Evolutionary conservation across 2,888 invertebrate species (phyloP).

Genomic region (Petrolisthes manimaculis): DNA sequence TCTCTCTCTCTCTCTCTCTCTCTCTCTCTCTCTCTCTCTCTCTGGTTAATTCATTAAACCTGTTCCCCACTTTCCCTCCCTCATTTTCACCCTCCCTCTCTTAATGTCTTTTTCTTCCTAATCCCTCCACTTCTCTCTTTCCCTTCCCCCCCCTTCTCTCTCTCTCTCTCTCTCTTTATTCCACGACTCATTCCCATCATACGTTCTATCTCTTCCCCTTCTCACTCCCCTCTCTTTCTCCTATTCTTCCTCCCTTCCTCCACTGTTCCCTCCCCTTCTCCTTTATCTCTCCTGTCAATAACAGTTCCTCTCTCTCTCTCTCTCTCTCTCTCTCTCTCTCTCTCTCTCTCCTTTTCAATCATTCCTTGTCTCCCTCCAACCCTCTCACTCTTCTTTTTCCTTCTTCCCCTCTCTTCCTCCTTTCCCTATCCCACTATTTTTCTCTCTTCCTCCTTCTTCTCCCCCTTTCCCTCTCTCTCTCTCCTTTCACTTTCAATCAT

Average conservation of each 20-base stretch:
- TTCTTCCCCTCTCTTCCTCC: background rate
- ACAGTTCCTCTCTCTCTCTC: slow-evolving; percentile 15
- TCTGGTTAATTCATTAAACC: background rate
- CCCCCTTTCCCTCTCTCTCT: background rate
- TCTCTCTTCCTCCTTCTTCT: background rate
- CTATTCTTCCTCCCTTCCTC: background rate
- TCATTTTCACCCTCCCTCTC: background rate
- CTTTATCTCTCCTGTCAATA: background rate
- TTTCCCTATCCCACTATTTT: background rate
- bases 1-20: background rate
- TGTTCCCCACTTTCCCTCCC: no score
- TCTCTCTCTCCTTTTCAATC: background rate
- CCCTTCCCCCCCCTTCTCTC: background rate
- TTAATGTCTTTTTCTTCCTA: background rate
- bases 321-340: background rate
- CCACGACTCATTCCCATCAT: no score
- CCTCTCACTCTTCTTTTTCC: background rate
- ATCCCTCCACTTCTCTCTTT: background rate
- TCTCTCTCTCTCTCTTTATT: background rate
- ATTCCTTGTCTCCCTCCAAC: background rate
- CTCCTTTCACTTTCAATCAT: background rate
- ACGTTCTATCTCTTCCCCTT: background rate
- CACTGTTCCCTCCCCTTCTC: background rate
- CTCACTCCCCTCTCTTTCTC: background rate
- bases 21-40: background rate